phyloP scores from a whole-genome alignment of 2,113 vertebrate genomes.

The Misgurnus mizolepis region DNA sequence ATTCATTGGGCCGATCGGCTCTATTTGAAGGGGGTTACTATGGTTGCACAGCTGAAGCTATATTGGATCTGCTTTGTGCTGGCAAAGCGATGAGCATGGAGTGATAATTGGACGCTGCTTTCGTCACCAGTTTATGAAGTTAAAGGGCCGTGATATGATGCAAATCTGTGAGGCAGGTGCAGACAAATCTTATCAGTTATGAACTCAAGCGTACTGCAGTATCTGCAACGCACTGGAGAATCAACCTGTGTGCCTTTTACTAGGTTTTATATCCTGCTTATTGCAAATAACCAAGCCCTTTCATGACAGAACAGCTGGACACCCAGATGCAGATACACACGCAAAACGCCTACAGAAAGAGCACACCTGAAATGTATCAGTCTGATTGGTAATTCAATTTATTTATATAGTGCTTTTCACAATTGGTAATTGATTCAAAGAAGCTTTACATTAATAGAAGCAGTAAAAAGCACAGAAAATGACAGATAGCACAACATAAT shows the following conservation, averaged over 20 bases:
- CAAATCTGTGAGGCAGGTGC: background rate
- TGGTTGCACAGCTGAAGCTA: constrained; percentile 15
- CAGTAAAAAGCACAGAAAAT: too few species aligned
- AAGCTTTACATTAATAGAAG: too few species aligned
- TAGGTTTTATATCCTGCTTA: background rate
- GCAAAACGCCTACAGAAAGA: too few species aligned
- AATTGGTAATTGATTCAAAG: too few species aligned
- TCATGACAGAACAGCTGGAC: background rate
- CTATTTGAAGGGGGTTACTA: background rate
- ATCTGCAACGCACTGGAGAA: background rate
- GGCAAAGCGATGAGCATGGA: background rate
- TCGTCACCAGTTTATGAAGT: background rate
- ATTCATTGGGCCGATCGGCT: background rate
- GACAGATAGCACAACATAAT: too few species aligned
- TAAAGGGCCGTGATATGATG: background rate
- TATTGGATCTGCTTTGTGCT: constrained; percentile 24
- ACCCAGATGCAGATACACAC: background rate
- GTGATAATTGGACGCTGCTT: constrained; percentile 4
- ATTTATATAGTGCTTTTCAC: too few species aligned
- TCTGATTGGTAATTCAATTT: background rate
- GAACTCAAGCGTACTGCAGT: background rate
- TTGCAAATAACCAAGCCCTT: background rate
- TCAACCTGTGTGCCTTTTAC: background rate
- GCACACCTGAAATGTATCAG: background rate
- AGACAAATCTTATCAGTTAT: background rate